phyloP scores from a whole-genome alignment of 2,113 vertebrate genomes.

The Silurus meridionalis region DNA sequence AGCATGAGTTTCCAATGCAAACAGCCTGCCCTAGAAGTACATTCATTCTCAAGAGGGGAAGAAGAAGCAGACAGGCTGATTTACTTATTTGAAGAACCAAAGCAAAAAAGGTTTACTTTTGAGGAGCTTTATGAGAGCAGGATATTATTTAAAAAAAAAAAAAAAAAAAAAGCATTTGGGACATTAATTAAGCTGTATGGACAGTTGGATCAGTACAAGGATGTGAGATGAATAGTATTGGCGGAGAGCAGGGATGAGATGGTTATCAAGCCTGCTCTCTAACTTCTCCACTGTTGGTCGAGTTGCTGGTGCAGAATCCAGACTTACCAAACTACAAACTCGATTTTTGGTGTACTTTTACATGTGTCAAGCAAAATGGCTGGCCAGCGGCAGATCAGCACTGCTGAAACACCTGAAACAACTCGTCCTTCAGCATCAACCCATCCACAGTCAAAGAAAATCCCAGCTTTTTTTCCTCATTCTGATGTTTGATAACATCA shows the following conservation, averaged over 20 bases:
- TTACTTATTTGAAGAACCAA: not conserved
- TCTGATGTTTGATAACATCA: not conserved
- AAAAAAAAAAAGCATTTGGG: not conserved
- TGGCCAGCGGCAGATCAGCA: not conserved
- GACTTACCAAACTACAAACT: not conserved
- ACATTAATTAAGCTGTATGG: not conserved
- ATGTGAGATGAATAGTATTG: not conserved
- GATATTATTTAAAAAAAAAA: not conserved
- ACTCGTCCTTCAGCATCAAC: not conserved
- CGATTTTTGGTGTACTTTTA: not conserved
- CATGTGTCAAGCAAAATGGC: not conserved
- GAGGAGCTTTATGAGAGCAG: too few relatives aligned
- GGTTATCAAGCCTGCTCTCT: not conserved
- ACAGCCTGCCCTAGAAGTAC: not conserved
- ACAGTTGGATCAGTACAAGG: constrained; percentile 1
- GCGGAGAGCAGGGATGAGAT: not conserved
- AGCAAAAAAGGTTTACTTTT: not conserved
- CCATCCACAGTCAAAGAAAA: not conserved
- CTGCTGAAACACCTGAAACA: not conserved
- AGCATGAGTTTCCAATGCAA: not conserved
- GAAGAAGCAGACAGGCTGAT: too few relatives aligned
- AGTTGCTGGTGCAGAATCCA: not conserved
- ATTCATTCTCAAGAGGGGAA: not conserved
- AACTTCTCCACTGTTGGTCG: not conserved
- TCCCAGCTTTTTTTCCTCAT: not conserved